phyloP scores from a whole-genome alignment of 1,140 invertebrate genomes.

The Steinernema feltiae region DNA sequence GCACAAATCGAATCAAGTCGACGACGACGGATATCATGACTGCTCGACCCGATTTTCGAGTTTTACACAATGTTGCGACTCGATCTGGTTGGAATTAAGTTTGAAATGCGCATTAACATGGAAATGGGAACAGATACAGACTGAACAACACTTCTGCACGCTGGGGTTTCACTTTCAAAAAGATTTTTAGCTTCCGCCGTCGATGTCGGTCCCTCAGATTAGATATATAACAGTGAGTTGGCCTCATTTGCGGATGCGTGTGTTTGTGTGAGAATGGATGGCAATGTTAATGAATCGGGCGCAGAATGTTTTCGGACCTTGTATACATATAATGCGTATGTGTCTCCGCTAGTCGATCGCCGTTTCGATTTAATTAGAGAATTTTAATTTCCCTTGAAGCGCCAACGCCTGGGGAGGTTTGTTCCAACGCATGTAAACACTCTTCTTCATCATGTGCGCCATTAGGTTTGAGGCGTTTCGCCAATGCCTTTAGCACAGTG shows the following conservation, averaged over 20 bases:
- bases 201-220: neutral
- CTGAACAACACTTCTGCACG: no score
- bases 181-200: no score
- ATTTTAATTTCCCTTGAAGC: slow-evolving; percentile 13
- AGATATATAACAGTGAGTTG: no score
- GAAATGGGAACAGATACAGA: no score
- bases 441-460: slow-evolving; percentile 3
- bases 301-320: slow-evolving; percentile 11
- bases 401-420: neutral
- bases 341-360: slow-evolving; percentile 6
- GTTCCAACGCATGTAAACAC: slow-evolving; percentile 4
- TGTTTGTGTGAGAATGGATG: neutral
- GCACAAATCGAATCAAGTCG: slow-evolving; percentile 4
- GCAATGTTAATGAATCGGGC: slow-evolving; percentile 13
- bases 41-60: neutral
- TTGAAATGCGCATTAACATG: no score
- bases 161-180: no score
- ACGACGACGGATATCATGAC: slow-evolving; percentile 7
- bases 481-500: neutral
- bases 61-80: slow-evolving; percentile 9
- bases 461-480: neutral
- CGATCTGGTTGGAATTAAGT: no score
- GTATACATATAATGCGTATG: slow-evolving; percentile 5
- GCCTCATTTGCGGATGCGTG: neutral
- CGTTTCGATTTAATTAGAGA: slow-evolving; percentile 12